These are phyloP conservation scores for Halcyon chelicuti DNA, from an alignment of 2,797 vertebrate species.

Conservation along the genomic window DNA sequence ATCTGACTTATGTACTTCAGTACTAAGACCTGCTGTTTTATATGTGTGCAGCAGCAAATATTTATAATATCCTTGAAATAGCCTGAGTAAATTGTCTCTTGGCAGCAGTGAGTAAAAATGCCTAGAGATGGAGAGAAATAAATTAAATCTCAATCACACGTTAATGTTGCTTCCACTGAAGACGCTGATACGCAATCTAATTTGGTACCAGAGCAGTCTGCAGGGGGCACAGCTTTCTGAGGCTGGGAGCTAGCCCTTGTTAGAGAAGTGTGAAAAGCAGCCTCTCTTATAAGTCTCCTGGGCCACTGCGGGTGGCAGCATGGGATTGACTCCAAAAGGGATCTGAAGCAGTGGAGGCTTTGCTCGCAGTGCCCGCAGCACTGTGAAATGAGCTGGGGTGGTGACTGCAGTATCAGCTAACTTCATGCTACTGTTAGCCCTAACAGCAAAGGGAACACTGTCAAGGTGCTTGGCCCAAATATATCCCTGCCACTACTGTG, in stretches of 20 bases:
- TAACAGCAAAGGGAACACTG: neutral
- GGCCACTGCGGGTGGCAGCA: neutral
- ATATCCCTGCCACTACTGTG: neutral
- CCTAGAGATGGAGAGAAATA: constrained; percentile 13
- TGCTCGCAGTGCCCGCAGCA: neutral
- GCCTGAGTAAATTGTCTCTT: constrained; percentile 39
- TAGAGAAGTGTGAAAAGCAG: neutral
- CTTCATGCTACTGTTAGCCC: neutral
- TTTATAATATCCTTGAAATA: constrained; percentile 56
- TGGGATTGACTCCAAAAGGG: neutral
- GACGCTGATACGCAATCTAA: neutral
- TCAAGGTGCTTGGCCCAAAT: neutral
- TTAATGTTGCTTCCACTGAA: neutral
- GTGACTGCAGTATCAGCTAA: neutral
- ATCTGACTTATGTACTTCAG: constrained; percentile 28
- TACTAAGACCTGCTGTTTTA: constrained; percentile 35
- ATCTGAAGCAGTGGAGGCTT: rapidly evolving
- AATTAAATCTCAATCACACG: constrained; percentile 24
- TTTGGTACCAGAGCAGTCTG: neutral
- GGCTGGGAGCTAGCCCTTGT: neutral
- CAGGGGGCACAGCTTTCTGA: rapidly evolving
- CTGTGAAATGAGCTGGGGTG: neutral
- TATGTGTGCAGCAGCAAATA: constrained; percentile 46
- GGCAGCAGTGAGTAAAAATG: constrained; percentile 21
- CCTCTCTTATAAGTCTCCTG: neutral